Evolutionary conservation across 2,797 vertebrate genomes (phyloP).

Genomic region (Triplophysa yarkandensis): DNA sequence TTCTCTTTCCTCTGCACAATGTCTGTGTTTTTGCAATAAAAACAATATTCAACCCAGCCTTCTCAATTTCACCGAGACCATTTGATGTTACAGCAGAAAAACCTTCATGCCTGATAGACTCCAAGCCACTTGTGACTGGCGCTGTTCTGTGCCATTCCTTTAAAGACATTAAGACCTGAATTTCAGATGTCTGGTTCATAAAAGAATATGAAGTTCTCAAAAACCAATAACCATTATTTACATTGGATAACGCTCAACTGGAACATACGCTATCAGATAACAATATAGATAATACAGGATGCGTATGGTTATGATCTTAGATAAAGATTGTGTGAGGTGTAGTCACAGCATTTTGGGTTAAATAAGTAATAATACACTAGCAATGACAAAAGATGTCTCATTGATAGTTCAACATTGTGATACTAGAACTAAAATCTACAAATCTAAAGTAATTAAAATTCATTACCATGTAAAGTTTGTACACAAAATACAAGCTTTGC

Average conservation of each 20-base stretch:
- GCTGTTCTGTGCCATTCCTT: slow-evolving; percentile 54
- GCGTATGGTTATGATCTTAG: neutral
- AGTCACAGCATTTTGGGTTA: neutral
- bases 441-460: neutral
- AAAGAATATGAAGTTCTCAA: slow-evolving; percentile 60
- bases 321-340: neutral
- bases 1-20: slow-evolving; percentile 56
- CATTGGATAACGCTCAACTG: neutral
- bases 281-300: neutral
- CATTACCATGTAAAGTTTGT: neutral
- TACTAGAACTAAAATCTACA: neutral
- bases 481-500: slow-evolving; percentile 18
- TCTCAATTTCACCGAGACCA: slow-evolving; percentile 72
- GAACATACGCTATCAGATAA: neutral
- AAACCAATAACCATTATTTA: neutral
- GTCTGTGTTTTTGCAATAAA: slow-evolving; percentile 74
- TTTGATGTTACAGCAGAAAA: slow-evolving; percentile 81
- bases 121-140: slow-evolving; percentile 72
- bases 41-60: slow-evolving; percentile 68
- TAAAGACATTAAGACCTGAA: slow-evolving; percentile 66
- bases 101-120: slow-evolving; percentile 81
- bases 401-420: neutral
- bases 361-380: neutral
- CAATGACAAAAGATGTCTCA: neutral
- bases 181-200: slow-evolving; percentile 59